phyloP scores from a whole-genome alignment of 1,140 invertebrate genomes.

The Rhagoletis zephyria region DNA sequence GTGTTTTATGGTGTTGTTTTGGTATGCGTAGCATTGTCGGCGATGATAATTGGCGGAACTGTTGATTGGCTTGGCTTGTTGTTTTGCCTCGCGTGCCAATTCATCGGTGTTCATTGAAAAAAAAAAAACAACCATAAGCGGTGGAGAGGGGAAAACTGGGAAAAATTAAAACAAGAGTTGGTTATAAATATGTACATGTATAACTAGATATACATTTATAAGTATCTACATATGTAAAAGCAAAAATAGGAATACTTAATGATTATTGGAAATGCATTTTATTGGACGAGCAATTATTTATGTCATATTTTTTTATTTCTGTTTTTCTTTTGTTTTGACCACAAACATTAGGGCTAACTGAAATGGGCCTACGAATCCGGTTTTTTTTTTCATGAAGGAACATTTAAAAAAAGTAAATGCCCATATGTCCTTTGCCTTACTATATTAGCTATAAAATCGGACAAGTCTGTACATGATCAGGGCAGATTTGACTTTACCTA shows the following conservation, averaged over 20 bases:
- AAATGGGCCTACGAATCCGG: no score
- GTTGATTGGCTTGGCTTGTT: slow-evolving; percentile 17
- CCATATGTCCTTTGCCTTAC: no score
- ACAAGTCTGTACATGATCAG: no score
- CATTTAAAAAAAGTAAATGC: no score
- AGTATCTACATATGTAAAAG: not conserved
- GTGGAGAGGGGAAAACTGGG: not conserved
- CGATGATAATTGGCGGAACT: slow-evolving; percentile 41
- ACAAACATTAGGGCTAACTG: no score
- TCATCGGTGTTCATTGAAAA: slow-evolving; percentile 8
- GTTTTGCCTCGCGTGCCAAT: slow-evolving; percentile 22
- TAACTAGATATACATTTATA: not conserved
- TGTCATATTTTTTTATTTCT: no score
- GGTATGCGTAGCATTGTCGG: not conserved
- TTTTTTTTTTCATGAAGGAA: no score
- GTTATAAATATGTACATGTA: not conserved
- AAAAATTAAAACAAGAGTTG: not conserved
- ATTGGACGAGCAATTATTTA: not conserved
- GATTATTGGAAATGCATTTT: not conserved
- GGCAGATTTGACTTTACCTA: no score
- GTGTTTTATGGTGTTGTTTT: slow-evolving; percentile 32
- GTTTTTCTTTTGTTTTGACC: no score
- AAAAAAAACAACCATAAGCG: not conserved
- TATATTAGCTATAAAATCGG: no score
- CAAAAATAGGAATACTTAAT: not conserved